phyloP scores from a whole-genome alignment of 1,140 invertebrate species.

The Panulirus ornatus region DNA sequence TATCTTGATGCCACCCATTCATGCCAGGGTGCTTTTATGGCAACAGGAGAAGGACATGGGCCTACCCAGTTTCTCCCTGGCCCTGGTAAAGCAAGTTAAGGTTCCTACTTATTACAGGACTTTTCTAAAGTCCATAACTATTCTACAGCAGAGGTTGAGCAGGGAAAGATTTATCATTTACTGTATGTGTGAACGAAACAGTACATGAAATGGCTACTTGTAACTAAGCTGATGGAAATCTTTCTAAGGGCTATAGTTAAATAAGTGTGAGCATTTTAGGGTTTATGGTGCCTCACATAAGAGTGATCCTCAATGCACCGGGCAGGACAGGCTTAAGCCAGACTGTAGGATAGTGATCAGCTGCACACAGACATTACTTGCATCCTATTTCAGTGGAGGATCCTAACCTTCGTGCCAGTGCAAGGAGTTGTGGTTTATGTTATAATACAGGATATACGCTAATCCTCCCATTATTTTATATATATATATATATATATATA shows the following conservation, averaged over 20 bases:
- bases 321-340: slow-evolving; percentile 12
- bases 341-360: slow-evolving; percentile 25
- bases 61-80: background rate
- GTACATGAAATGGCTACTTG: background rate
- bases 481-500: background rate
- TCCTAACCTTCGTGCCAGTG: slow-evolving; percentile 16
- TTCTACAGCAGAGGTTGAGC: background rate
- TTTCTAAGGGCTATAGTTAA: background rate
- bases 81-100: background rate
- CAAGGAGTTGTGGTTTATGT: slow-evolving; percentile 21
- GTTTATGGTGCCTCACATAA: background rate
- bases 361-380: slow-evolving; percentile 26
- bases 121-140: background rate
- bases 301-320: background rate
- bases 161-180: slow-evolving; percentile 30
- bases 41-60: background rate
- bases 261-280: background rate
- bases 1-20: slow-evolving; percentile 36
- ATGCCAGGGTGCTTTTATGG: slow-evolving; percentile 5
- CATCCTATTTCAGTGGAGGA: background rate
- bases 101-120: background rate
- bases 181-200: slow-evolving; percentile 8
- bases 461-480: background rate
- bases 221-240: slow-evolving; percentile 1
- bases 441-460: slow-evolving; percentile 23